These are phyloP conservation scores for Nemoura dubitans DNA, from an alignment of 2,888 invertebrate species.

Conservation along the genomic window DNA sequence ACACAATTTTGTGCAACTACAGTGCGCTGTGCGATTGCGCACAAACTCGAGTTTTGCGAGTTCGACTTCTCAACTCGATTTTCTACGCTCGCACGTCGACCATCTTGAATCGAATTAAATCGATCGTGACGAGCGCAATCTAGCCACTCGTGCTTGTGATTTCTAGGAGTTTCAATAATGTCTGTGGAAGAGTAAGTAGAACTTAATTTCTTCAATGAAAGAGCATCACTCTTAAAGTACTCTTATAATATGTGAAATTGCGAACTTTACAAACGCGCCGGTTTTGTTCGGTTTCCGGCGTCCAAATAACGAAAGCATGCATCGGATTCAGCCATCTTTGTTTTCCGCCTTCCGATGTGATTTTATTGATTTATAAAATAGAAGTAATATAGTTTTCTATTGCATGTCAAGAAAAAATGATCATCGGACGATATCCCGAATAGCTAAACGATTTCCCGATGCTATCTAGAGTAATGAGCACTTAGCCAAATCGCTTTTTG, in stretches of 20 bases:
- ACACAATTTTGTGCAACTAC: no score
- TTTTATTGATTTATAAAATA: constrained; percentile 57
- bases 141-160: constrained; percentile 24
- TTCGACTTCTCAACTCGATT: neutral
- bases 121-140: constrained; percentile 47
- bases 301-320: constrained; percentile 23
- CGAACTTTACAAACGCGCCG: neutral
- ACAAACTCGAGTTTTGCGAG: neutral
- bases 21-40: neutral
- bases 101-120: neutral
- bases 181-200: constrained; percentile 45
- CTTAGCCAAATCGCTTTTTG: neutral
- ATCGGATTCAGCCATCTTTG: constrained; percentile 49
- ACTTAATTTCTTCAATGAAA: constrained; percentile 12
- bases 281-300: constrained; percentile 25
- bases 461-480: neutral
- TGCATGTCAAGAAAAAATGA: neutral
- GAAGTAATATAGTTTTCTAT: neutral
- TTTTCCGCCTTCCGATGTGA: constrained; percentile 38
- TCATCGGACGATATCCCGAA: neutral
- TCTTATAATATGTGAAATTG: neutral
- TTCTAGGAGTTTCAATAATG: constrained; percentile 41
- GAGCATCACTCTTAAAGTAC: neutral
- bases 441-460: neutral
- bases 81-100: neutral